Base-by-base conservation (phyloP, 1,140 invertebrate genomes). In the Aphidius ervi region DNA sequence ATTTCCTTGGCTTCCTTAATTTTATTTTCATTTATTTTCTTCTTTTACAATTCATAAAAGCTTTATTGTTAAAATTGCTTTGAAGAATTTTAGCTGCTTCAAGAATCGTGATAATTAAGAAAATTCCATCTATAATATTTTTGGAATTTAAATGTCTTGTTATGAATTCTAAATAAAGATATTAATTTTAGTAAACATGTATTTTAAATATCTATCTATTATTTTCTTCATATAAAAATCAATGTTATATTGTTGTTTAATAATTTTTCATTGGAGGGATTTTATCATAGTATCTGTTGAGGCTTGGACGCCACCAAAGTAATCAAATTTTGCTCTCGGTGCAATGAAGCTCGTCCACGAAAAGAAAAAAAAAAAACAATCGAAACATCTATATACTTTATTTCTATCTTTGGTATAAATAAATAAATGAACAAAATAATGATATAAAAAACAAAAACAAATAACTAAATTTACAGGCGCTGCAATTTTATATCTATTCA, bases 261-360 rank as follows among this genome's bases (percentile, higher is more conserved):
- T 73, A 74, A 68, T 70, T 74, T 74, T 76, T 74, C 69, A 71
- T 59, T 61, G 53, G 47, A 57, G 56, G 62, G 66, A 60, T 53
- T 67, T 71, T 64, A 76, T 76, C 72, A 73, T 65, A 61, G 66
- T 62, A 58, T 70, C 69, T 65, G 69, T 69, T 63, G 71, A 68
- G 66, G 63, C 66, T 54, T 31, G 53, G 64, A 1, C 23, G 23
- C 65, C 61, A 49, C 66, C 62, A 63, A 67, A 69, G 70, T 68
- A 76, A 77, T 77, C 71, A 74, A 77, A 77, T 77, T 76, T 75
- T 76, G 75, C 74, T 75, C 72, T 71, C 73, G 71, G 67, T 58
- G 73, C 73, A 76, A 77, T 75, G 72, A 76, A 72, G 63, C 71
- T 71, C 57, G 65, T 37, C 49, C 10, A 23, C 58, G 65, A 58